Evolutionary conservation across 2,797 vertebrate species (phyloP).

Genomic region (Peromyscus nudipes): DNA sequence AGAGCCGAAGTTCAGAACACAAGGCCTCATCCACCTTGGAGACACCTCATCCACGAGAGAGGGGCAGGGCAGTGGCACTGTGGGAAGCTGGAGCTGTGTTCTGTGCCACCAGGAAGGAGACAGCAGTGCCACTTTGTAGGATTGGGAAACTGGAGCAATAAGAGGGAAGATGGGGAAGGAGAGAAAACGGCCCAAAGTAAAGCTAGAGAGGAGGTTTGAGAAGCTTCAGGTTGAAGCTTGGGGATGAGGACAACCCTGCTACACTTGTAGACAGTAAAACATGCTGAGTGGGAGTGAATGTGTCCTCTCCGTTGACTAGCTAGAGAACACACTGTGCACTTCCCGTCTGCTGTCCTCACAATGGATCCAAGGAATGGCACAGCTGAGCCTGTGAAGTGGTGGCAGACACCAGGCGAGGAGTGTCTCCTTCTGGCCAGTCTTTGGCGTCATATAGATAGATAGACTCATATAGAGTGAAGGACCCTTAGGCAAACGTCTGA

Average conservation of each 20-base stretch:
- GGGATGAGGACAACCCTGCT: neutral
- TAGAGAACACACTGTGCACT: neutral
- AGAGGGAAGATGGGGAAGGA: neutral
- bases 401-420: neutral
- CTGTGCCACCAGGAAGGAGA: neutral
- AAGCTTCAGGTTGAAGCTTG: neutral
- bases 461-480: neutral
- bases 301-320: neutral
- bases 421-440: neutral
- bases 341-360: neutral
- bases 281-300: neutral
- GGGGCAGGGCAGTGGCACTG: rapidly evolving
- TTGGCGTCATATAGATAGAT: neutral
- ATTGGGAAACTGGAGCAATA: neutral
- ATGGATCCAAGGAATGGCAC: neutral
- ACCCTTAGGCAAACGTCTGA: neutral
- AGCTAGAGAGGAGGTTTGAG: neutral
- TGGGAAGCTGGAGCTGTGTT: neutral
- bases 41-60: neutral
- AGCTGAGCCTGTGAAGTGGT: neutral
- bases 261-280: neutral
- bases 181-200: neutral
- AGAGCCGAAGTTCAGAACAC: neutral
- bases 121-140: neutral
- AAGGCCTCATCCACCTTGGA: neutral